Conservation (phyloP, 1,140 invertebrate species). For the Oryctes rhinoceros region DNA sequence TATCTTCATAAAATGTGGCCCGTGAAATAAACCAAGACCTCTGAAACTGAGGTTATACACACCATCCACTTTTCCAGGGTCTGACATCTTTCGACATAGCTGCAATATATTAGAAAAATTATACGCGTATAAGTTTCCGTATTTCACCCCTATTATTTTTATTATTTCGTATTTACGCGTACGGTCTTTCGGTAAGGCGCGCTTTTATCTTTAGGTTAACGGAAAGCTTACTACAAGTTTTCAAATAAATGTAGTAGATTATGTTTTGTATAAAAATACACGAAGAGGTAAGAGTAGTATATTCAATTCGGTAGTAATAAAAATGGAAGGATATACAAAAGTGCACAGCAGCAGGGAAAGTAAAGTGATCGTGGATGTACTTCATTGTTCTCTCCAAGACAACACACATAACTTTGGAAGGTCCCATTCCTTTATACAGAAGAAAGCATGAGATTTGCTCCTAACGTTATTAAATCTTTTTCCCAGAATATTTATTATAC, state of each 20-base stretch:
- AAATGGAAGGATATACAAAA: not conserved
- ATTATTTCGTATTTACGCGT: not conserved
- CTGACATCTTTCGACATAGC: not conserved
- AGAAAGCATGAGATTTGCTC: too few species aligned
- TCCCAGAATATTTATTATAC: too few species aligned
- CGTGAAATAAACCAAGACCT: not conserved
- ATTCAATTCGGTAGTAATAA: not conserved
- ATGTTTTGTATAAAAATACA: not conserved
- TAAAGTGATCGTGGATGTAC: too few species aligned
- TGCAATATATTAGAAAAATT: constrained; percentile 19
- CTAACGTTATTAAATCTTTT: too few species aligned
- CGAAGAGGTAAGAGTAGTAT: not conserved
- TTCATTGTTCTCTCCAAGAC: too few species aligned
- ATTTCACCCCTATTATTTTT: constrained; percentile 9
- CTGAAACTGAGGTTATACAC: not conserved
- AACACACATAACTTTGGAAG: too few species aligned
- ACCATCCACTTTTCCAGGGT: not conserved
- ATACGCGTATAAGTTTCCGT: not conserved
- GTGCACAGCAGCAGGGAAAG: too few species aligned
- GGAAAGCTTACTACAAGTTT: not conserved
- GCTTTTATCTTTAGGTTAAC: constrained; percentile 2
- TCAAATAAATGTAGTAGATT: not conserved
- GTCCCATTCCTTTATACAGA: too few species aligned
- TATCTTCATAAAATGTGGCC: constrained; percentile 11
- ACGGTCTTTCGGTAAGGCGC: not conserved